These are phyloP conservation scores for Cryptocephalus primarius DNA, from an alignment of 2,888 invertebrate genomes.

Conservation along the genomic window DNA sequence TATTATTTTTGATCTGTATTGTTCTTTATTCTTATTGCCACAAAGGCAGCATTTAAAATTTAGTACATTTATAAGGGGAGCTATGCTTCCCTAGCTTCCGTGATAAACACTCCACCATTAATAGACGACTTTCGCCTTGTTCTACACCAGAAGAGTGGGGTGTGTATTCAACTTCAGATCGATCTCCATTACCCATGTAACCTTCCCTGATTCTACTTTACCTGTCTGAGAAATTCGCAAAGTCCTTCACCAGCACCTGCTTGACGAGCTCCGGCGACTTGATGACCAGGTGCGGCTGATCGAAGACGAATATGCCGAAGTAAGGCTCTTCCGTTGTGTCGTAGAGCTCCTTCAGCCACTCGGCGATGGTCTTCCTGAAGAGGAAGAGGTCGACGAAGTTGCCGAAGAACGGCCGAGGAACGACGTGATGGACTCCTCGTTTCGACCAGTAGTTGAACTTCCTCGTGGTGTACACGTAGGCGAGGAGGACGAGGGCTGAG, in stretches of 20 bases:
- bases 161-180: too few relatives aligned
- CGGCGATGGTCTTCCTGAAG: constrained; percentile 11
- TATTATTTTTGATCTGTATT: too few relatives aligned
- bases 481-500: neutral
- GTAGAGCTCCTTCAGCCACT: constrained; percentile 7
- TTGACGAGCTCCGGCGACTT: constrained; percentile 40
- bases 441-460: constrained; percentile 22
- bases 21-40: too few relatives aligned
- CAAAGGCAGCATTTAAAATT: too few relatives aligned
- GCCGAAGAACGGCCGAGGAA: constrained; percentile 20
- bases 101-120: too few relatives aligned
- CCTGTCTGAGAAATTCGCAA: constrained; percentile 36
- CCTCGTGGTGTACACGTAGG: constrained; percentile 18
- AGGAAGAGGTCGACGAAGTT: constrained; percentile 13
- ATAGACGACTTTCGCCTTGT: too few relatives aligned
- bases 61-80: too few relatives aligned
- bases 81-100: too few relatives aligned
- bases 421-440: constrained; percentile 14
- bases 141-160: too few relatives aligned
- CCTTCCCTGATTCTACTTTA: too few relatives aligned
- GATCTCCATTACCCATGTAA: too few relatives aligned
- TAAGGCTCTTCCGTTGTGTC: constrained; percentile 21
- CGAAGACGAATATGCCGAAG: constrained; percentile 41
- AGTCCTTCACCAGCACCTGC: constrained; percentile 38
- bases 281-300: constrained; percentile 38